A percentile compares a stretch with the other conserved stretches of the same genome.
phyloP scores from a whole-genome alignment of 1,140 invertebrate species.

The Teleogryllus occipitalis region DNA sequence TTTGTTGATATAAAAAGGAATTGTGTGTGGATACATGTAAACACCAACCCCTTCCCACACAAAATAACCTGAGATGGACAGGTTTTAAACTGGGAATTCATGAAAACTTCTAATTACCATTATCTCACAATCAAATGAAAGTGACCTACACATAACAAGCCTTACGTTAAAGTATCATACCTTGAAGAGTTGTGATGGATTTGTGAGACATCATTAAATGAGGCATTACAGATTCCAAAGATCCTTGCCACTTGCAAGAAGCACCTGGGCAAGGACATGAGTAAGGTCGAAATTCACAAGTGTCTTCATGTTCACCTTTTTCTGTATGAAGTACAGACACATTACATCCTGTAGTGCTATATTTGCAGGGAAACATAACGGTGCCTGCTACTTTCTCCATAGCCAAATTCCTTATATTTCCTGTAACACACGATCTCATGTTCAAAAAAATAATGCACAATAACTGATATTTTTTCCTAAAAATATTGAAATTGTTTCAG shows the following conservation, averaged over 20 bases:
- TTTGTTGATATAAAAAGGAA: no score
- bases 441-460: no score
- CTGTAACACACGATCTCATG: conserved; percentile 38
- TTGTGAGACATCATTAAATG: conserved; percentile 97
- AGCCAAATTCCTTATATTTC: conserved; percentile 94
- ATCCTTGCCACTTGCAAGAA: conserved; percentile 98
- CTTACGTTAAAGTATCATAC: conserved; percentile 28
- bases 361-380: conserved; percentile 98
- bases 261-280: conserved; percentile 97
- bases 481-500: no score
- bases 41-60: no score
- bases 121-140: no score
- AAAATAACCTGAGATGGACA: no score
- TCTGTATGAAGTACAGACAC: conserved; percentile 90
- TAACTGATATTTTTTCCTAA: no score
- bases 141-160: background rate
- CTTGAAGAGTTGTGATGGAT: conserved; percentile 95
- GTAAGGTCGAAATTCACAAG: conserved; percentile 95
- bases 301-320: conserved; percentile 97
- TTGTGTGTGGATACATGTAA: no score
- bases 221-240: conserved; percentile 91
- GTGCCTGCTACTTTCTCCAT: conserved; percentile 99
- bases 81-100: no score
- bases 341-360: conserved; percentile 90
- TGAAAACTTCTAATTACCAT: no score